phyloP scores from a whole-genome alignment of 2,113 vertebrate species.

The Stictonetta naevosa region DNA sequence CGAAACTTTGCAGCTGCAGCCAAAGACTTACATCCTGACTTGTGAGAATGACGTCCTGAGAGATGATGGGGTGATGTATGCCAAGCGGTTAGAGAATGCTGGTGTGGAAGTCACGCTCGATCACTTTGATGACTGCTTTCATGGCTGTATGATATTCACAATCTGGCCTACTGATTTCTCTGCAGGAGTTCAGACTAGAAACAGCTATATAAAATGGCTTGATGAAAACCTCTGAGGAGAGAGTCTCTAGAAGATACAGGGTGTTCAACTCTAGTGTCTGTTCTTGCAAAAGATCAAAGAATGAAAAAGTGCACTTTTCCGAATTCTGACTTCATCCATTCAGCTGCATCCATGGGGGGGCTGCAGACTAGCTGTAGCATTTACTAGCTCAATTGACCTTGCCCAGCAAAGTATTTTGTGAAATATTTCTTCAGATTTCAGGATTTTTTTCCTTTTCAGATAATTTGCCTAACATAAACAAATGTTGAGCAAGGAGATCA shows the following conservation, averaged over 20 bases:
- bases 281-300: not conserved
- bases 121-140: conserved; percentile 92
- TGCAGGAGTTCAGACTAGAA: conserved; percentile 83
- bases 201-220: conserved; percentile 90
- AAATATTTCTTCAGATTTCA: not conserved
- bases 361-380: not conserved
- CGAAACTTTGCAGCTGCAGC: conserved; percentile 79
- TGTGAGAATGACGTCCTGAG: conserved; percentile 94
- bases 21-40: conserved; percentile 90
- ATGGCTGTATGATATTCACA: conserved; percentile 93
- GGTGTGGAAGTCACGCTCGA: conserved; percentile 89
- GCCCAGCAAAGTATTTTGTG: not conserved
- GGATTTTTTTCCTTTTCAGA: not conserved
- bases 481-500: not conserved
- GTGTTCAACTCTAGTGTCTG: not conserved
- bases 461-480: not conserved
- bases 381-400: not conserved
- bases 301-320: conserved; percentile 22
- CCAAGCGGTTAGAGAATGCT: conserved; percentile 81
- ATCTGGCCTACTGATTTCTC: conserved; percentile 84
- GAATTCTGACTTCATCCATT: not conserved
- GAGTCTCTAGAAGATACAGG: not conserved
- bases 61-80: conserved; percentile 95
- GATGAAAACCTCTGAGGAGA: conserved; percentile 85
- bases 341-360: not conserved